Conservation (phyloP, 35 echinoderm and acorn worm genomes). For the Eucidaris tribuloides region DNA sequence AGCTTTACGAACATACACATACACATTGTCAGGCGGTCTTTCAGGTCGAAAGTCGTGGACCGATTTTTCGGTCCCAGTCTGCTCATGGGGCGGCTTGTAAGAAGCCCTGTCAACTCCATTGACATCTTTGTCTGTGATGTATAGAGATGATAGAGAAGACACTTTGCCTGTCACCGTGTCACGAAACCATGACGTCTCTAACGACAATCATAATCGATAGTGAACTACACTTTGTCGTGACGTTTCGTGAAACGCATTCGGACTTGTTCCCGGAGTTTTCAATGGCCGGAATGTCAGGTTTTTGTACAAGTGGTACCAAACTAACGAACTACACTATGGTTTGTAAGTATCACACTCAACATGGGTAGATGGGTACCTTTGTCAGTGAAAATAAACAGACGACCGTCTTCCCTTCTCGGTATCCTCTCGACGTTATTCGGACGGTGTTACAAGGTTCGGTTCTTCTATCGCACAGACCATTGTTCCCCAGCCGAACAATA, state of each 20-base stretch:
- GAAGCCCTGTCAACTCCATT: no score
- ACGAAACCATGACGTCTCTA: no score
- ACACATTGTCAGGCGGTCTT: no score
- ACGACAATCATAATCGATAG: no score
- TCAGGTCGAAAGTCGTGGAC: no score
- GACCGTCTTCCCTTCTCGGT: conserved; percentile 22
- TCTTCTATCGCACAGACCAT: conserved; percentile 84
- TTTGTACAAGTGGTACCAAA: background rate
- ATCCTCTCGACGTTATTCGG: conserved; percentile 49
- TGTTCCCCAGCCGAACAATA: conserved; percentile 66
- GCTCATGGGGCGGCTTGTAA: no score
- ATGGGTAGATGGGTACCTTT: background rate
- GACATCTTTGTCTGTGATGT: no score
- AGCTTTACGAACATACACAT: no score
- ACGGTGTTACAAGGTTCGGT: conserved; percentile 54
- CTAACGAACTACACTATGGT: background rate
- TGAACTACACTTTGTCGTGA: background rate
- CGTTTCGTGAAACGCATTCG: background rate
- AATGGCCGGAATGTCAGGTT: background rate
- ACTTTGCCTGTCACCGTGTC: no score
- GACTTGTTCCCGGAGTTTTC: background rate
- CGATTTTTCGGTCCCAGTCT: no score
- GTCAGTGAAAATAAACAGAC: conserved; percentile 31
- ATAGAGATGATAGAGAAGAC: no score
- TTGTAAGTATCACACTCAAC: background rate